phyloP scores from a whole-genome alignment of 2,113 vertebrate genomes.

The Ammodytes marinus region DNA sequence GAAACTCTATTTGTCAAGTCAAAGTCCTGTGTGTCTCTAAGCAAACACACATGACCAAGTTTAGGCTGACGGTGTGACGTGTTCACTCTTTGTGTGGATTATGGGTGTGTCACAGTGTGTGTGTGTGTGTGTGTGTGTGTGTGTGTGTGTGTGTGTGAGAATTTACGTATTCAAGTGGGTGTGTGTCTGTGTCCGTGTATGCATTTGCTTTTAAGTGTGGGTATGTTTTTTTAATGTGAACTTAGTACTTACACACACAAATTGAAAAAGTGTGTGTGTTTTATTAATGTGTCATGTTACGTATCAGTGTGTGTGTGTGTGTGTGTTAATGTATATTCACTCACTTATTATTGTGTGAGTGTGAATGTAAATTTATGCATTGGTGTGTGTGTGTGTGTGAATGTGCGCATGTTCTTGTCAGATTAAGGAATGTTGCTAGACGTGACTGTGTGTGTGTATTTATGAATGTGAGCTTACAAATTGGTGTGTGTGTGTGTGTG shows the following conservation, averaged over 20 bases:
- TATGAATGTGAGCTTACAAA: too few relatives aligned
- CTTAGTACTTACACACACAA: too few relatives aligned
- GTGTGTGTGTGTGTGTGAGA: neutral
- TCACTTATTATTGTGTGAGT: too few relatives aligned
- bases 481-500: too few relatives aligned
- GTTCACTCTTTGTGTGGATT: neutral
- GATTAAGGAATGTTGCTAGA: slow-evolving; percentile 87
- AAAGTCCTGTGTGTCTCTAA: slow-evolving; percentile 56
- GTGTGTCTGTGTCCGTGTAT: neutral
- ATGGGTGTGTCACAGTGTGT: neutral
- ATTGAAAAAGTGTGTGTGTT: too few relatives aligned
- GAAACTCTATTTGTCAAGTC: slow-evolving; percentile 45
- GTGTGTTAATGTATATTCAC: neutral
- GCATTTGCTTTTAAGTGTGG: too few relatives aligned
- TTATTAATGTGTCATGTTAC: too few relatives aligned
- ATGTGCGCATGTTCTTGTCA: neutral
- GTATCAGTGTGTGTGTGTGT: neutral
- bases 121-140: neutral
- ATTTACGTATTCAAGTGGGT: neutral
- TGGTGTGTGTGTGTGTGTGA: neutral
- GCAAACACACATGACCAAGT: slow-evolving; percentile 2
- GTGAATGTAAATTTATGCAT: too few relatives aligned
- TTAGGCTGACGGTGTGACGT: too few relatives aligned
- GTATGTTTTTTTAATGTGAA: too few relatives aligned
- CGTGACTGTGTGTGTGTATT: too few relatives aligned